phyloP scores from a whole-genome alignment of 2,888 invertebrate genomes.

The Thereva unica region DNA sequence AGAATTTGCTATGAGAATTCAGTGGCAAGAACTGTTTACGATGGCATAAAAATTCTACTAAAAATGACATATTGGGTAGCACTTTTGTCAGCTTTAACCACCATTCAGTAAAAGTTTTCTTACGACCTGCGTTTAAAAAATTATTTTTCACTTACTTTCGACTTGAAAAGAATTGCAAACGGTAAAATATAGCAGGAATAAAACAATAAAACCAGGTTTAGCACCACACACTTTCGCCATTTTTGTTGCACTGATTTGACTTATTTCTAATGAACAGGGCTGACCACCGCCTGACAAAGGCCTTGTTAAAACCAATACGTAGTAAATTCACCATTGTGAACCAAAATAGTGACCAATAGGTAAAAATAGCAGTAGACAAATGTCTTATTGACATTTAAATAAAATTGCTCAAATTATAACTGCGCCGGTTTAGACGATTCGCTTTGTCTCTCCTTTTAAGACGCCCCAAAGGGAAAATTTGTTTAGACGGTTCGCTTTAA shows the following conservation, averaged over 20 bases:
- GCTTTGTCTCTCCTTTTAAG: too few relatives aligned
- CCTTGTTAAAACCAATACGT: neutral
- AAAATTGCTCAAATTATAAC: too few relatives aligned
- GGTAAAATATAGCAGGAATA: constrained; percentile 31
- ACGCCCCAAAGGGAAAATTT: too few relatives aligned
- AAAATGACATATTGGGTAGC: too few relatives aligned
- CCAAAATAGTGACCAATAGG: too few relatives aligned
- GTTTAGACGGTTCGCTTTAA: too few relatives aligned
- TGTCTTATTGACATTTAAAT: too few relatives aligned
- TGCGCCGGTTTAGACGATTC: too few relatives aligned
- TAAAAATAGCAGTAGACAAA: too few relatives aligned
- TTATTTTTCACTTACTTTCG: constrained; percentile 35
- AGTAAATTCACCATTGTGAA: too few relatives aligned
- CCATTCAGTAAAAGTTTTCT: neutral
- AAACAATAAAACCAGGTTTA: constrained; percentile 44
- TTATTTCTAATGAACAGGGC: constrained; percentile 4
- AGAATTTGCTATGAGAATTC: neutral
- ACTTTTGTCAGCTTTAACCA: neutral
- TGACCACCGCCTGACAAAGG: neutral
- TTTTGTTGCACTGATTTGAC: constrained; percentile 46
- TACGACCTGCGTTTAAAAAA: neutral
- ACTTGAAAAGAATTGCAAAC: constrained; percentile 33
- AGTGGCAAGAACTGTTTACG: constrained; percentile 2
- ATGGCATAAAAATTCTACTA: too few relatives aligned
- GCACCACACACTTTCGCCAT: constrained; percentile 49